phyloP scores from a whole-genome alignment of 35 echinoderm and acorn worm genomes.

The Lytechinus pictus region DNA sequence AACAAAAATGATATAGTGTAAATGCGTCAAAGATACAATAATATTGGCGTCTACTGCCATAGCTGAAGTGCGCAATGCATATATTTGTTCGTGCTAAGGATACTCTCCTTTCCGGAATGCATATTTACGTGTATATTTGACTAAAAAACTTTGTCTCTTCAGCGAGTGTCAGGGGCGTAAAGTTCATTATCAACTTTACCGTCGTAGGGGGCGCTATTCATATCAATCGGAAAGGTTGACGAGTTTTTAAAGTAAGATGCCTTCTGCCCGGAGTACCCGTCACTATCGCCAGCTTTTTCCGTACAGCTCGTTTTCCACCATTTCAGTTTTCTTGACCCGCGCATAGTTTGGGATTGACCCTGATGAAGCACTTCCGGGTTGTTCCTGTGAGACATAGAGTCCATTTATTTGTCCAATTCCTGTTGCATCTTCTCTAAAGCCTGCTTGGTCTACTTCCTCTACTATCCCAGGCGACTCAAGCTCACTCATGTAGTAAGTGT shows the following conservation, averaged over 20 bases:
- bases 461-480: neutral
- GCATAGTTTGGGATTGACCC: neutral
- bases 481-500: neutral
- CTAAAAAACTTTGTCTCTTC: no score
- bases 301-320: neutral
- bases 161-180: neutral
- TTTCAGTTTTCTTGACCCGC: neutral
- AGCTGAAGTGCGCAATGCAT: no score
- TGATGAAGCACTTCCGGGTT: neutral
- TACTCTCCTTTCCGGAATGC: no score
- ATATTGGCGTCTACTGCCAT: no score
- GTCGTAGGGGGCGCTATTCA: neutral
- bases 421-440: neutral
- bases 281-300: neutral
- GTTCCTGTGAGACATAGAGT: neutral
- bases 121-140: no score
- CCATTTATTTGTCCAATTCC: neutral
- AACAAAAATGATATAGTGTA: no score
- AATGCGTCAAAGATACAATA: no score
- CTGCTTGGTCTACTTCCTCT: neutral
- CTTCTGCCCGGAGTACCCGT: neutral
- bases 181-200: neutral
- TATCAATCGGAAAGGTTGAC: neutral
- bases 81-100: no score
- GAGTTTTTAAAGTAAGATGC: neutral